These are phyloP conservation scores for Trichoplax adhaerens DNA, from an alignment of 37 sponge, comb jelly and placozoan genomes.

Conservation along the genomic window DNA sequence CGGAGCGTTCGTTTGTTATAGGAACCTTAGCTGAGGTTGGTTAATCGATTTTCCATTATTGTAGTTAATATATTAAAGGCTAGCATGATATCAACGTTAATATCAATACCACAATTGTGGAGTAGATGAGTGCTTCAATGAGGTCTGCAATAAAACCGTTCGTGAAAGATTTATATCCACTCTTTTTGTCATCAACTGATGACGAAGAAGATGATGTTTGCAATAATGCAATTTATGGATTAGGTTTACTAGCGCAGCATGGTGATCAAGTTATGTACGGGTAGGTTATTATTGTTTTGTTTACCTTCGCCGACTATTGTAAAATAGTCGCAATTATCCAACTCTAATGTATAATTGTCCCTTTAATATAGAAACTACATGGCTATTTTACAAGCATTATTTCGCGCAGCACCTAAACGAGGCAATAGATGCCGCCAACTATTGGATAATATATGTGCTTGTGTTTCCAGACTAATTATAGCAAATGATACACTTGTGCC, in stretches of 20 bases:
- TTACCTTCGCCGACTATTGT: not conserved
- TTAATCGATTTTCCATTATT: no score
- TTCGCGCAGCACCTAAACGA: constrained; percentile 18
- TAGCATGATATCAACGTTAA: no score
- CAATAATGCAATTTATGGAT: constrained; percentile 66
- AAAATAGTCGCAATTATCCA: not conserved
- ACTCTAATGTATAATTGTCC: not conserved
- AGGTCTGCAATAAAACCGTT: not conserved
- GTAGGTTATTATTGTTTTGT: constrained; percentile 5
- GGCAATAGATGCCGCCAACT: constrained; percentile 13
- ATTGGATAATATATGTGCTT: constrained; percentile 65
- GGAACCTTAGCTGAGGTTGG: constrained; percentile 72
- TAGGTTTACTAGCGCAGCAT: constrained; percentile 50
- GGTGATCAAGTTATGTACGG: constrained; percentile 24
- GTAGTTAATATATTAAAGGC: no score
- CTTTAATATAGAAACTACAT: constrained; percentile 35
- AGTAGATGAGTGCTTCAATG: no score
- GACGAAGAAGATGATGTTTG: constrained; percentile 56
- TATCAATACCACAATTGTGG: no score
- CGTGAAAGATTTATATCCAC: constrained; percentile 1
- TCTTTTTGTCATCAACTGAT: constrained; percentile 28
- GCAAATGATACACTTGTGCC: constrained; percentile 43
- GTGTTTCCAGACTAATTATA: constrained; percentile 67
- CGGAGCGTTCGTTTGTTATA: constrained; percentile 50
- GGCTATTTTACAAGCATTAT: constrained; percentile 41